Conservation (phyloP, 2,113 vertebrate species). For the Corvus cornix region DNA sequence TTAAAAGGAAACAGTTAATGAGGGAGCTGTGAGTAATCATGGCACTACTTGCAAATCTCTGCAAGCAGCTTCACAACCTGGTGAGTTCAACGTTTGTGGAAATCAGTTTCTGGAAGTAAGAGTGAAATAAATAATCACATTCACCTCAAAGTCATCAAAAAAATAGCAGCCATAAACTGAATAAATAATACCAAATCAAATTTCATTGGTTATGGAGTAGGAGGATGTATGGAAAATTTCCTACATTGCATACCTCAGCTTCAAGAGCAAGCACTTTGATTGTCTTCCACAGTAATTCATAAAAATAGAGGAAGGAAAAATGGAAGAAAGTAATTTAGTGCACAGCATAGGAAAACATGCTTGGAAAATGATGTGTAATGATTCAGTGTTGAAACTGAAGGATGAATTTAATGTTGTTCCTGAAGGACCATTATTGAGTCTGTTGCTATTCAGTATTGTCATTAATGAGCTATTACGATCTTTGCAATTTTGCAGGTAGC, state of each 20-base stretch:
- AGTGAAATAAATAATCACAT: neutral
- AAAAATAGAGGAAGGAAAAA: neutral
- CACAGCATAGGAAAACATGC: neutral
- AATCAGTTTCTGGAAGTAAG: neutral
- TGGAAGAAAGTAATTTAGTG: neutral
- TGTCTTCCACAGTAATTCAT: neutral
- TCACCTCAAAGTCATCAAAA: neutral
- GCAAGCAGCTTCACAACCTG: neutral
- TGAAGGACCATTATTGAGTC: neutral
- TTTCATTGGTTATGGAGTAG: neutral
- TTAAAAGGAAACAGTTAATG: neutral
- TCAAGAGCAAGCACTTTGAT: neutral
- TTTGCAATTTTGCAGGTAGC: neutral
- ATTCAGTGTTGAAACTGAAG: neutral
- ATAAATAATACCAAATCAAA: neutral
- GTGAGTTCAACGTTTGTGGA: neutral
- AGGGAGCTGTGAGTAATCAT: neutral
- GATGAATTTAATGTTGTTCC: neutral
- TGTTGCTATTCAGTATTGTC: neutral
- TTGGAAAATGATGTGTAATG: neutral
- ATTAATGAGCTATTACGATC: neutral
- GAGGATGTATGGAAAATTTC: neutral
- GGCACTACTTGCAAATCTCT: neutral
- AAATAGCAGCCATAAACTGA: neutral
- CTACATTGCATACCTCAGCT: neutral